Evolutionary conservation across 1,140 invertebrate species (phyloP).

Genomic region (Laupala kohalensis): DNA sequence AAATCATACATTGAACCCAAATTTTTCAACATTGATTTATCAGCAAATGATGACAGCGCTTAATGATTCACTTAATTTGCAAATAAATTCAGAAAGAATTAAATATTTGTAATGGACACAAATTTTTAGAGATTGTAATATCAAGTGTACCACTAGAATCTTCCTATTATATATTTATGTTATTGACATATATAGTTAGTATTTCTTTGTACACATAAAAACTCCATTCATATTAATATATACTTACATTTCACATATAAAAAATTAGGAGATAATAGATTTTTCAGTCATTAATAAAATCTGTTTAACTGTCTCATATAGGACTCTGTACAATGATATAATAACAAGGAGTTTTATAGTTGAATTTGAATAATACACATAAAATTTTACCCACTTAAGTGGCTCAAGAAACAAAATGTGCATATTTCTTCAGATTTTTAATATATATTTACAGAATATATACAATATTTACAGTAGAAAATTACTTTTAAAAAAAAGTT

Average conservation of each 20-base stretch:
- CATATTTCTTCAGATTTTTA: background rate
- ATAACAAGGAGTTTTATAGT: background rate
- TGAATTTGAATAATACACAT: background rate
- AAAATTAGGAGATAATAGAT: background rate
- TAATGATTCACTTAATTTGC: too few relatives aligned
- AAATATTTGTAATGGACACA: too few relatives aligned
- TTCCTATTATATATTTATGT: background rate
- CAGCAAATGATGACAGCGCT: too few relatives aligned
- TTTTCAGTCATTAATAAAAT: background rate
- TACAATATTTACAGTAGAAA: background rate
- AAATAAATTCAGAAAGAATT: too few relatives aligned
- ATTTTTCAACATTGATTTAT: too few relatives aligned
- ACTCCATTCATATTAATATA: background rate
- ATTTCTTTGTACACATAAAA: background rate
- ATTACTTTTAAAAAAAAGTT: background rate
- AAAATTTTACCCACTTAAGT: background rate
- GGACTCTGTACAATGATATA: background rate
- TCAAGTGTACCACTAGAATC: background rate
- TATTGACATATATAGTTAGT: background rate
- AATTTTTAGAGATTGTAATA: too few relatives aligned
- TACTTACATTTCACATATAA: background rate
- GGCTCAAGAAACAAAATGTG: too few relatives aligned
- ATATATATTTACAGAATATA: background rate
- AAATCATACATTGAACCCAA: too few relatives aligned
- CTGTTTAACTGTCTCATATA: background rate